phyloP scores from a whole-genome alignment of 1,140 invertebrate species.

The Teleopsis dalmanni region DNA sequence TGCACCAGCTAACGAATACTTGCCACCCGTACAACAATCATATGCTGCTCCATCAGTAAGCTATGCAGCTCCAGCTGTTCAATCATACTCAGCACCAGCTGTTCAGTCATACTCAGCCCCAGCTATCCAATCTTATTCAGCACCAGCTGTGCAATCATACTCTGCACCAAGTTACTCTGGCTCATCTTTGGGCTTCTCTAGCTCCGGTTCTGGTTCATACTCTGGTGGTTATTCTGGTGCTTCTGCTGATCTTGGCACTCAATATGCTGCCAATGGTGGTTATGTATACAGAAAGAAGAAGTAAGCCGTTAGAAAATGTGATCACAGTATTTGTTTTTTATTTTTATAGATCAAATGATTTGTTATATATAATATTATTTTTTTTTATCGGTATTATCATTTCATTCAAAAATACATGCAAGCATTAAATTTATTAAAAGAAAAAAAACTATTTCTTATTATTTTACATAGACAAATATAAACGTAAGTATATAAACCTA shows the following conservation, averaged over 20 bases:
- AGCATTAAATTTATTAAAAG: too few species aligned
- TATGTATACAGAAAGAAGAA: slow-evolving; percentile 35
- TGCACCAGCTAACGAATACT: slow-evolving; percentile 13
- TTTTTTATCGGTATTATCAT: too few species aligned
- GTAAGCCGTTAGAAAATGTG: slow-evolving; percentile 10
- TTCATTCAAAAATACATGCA: too few species aligned
- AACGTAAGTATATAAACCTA: too few species aligned
- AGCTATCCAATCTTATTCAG: slow-evolving; percentile 9
- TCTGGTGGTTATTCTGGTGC: background rate
- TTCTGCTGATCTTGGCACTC: slow-evolving; percentile 21
- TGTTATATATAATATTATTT: too few species aligned
- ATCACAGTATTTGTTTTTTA: too few species aligned
- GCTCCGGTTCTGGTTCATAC: slow-evolving; percentile 4
- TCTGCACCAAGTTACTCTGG: slow-evolving; percentile 9
- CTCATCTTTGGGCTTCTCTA: slow-evolving; percentile 1
- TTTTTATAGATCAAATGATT: too few species aligned
- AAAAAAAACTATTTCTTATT: too few species aligned
- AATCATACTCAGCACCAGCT: slow-evolving; percentile 1
- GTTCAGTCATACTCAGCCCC: slow-evolving; percentile 5
- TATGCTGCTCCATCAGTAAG: slow-evolving; percentile 9
- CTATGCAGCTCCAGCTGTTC: slow-evolving; percentile 8
- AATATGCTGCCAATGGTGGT: slow-evolving; percentile 22
- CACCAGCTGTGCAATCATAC: slow-evolving; percentile 8
- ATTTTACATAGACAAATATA: too few species aligned
- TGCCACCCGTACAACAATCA: slow-evolving; percentile 15